A percentile compares a stretch with the other conserved stretches of the same genome.
These are phyloP conservation scores for Cordilura impudica DNA, from an alignment of 2,888 invertebrate genomes.

Conservation along the genomic window DNA sequence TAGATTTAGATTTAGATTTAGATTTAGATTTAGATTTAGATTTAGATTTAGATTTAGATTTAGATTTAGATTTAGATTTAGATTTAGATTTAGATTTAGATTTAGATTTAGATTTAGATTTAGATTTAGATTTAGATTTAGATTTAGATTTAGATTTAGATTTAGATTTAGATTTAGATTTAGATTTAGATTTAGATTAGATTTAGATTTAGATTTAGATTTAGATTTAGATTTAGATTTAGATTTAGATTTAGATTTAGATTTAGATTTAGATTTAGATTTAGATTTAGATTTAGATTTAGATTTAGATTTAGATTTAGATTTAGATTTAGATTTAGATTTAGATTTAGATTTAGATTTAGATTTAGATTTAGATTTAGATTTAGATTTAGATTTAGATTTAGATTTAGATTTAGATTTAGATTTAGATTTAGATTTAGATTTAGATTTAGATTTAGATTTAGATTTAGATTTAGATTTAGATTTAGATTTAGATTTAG, in stretches of 20 bases:
- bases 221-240: neutral
- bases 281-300: neutral
- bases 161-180: neutral
- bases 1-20: neutral
- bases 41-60: neutral
- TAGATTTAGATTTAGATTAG: neutral
- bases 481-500: neutral
- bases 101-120: neutral
- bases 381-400: neutral
- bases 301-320: neutral
- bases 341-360: neutral
- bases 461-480: neutral
- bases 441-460: neutral
- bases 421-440: neutral
- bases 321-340: neutral
- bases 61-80: neutral
- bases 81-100: neutral
- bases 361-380: constrained; percentile 7
- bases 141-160: neutral
- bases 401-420: neutral
- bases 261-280: neutral
- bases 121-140: neutral
- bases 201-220: neutral
- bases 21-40: neutral
- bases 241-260: neutral